Conservation (phyloP, 2,113 vertebrate genomes). For the Blennius ocellaris region DNA sequence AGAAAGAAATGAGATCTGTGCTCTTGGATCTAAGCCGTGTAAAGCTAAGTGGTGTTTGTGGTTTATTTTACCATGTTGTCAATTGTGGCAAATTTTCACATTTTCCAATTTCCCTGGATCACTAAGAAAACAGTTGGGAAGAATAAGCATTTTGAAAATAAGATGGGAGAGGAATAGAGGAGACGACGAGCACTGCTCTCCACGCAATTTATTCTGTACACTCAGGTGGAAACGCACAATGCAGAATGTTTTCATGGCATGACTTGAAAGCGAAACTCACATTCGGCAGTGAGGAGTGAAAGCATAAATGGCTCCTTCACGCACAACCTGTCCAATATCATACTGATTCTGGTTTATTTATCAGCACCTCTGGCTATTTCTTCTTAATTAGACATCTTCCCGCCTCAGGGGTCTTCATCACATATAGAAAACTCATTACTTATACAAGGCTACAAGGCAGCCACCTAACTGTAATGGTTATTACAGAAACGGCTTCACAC, state of each 20-base stretch:
- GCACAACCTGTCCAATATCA: slow-evolving; percentile 50
- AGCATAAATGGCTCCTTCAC: slow-evolving; percentile 39
- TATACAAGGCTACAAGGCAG: slow-evolving; percentile 61
- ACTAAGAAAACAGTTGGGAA: slow-evolving; percentile 43
- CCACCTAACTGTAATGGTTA: slow-evolving; percentile 55
- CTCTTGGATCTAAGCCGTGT: background rate
- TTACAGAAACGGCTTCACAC: slow-evolving; percentile 58
- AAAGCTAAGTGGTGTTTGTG: slow-evolving; percentile 6
- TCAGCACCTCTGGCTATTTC: slow-evolving; percentile 66
- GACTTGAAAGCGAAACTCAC: slow-evolving; percentile 40
- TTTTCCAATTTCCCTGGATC: slow-evolving; percentile 12
- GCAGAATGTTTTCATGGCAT: slow-evolving; percentile 36
- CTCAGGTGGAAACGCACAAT: slow-evolving; percentile 51
- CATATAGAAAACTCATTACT: slow-evolving; percentile 70
- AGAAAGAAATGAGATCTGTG: slow-evolving; percentile 3
- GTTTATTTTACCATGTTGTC: slow-evolving; percentile 29
- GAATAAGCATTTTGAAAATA: slow-evolving; percentile 39
- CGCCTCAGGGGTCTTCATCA: slow-evolving; percentile 55
- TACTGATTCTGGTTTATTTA: slow-evolving; percentile 69
- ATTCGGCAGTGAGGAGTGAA: slow-evolving; percentile 15
- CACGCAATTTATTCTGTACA: slow-evolving; percentile 50
- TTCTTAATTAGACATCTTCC: slow-evolving; percentile 72
- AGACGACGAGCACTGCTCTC: slow-evolving; percentile 33
- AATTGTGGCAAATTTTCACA: slow-evolving; percentile 14
- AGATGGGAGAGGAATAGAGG: background rate